Base-by-base conservation (phyloP, 1,140 invertebrate genomes). In the Drosophila setifemur region DNA sequence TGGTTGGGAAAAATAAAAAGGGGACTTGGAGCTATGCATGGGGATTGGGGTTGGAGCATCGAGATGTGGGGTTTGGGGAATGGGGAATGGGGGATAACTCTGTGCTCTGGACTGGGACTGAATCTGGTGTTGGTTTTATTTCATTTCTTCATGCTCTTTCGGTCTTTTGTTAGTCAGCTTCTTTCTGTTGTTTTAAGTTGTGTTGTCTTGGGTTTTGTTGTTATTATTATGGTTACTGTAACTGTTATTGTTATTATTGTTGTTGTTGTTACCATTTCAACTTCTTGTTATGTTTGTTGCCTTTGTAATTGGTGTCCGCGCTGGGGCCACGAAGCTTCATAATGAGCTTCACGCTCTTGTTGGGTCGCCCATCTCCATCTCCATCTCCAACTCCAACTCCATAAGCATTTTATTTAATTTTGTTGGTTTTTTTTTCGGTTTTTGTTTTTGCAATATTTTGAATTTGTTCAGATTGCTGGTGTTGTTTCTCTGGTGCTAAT, bases 341-440 rank as follows among this genome's bases (percentile, higher is more conserved):
- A 79, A 83, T 83, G 79, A 83, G 79, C 79, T 83, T 83, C 79
- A 83, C 79, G 79, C 70, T 83, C 79, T 85, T 79, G 81, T 83
- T 83, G 79, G 81, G 81, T 72, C 57, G 57, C 43, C 47, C 58
- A 53, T 39, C 35, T 7, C 16, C 61, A 55, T 54, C 64, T 14
- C 43, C 64, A 47, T 54, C 28, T 35, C 23, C 26, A n/a, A n/a
- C 23, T 37, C 52, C 60, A 68, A 73, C 68, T 55, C 55, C 73
- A 69, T 73, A 58, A 69, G 60, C 61, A 82, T 82, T 75, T 81
- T 67, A 85, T 78, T 70, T 76, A 69, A 63, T 60, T 19, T 16
- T 9, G 18, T 8, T 11, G 31, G 31, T 31, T 42, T 31, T 31
- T 23, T 19, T 16, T 72, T 45, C 67, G 45, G 43, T 54, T 52